These are phyloP conservation scores for Dicerorhinus sumatrensis DNA, from an alignment of 2,113 vertebrate species.

Conservation along the genomic window DNA sequence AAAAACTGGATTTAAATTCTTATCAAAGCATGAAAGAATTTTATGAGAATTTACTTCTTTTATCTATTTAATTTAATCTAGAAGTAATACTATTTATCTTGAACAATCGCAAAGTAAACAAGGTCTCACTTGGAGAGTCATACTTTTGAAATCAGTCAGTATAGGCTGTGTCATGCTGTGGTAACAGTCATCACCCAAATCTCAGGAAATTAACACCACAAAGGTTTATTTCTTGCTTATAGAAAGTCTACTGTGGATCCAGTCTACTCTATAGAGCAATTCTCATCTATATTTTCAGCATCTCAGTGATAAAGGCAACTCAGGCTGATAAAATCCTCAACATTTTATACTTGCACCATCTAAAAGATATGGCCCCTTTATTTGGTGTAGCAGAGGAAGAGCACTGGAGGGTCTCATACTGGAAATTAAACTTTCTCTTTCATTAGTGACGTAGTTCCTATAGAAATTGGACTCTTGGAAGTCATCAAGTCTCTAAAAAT, in stretches of 20 bases:
- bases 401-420: neutral
- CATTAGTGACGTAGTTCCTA: neutral
- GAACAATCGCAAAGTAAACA: neutral
- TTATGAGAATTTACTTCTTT: neutral
- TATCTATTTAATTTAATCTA: neutral
- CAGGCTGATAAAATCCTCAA: neutral
- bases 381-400: neutral
- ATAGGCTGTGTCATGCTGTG: accelerated
- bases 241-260: neutral
- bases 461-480: neutral
- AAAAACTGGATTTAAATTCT: neutral
- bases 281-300: neutral
- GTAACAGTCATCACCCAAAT: neutral
- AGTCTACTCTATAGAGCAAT: neutral
- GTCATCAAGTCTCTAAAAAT: neutral
- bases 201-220: neutral
- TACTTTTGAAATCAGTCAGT: neutral
- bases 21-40: neutral
- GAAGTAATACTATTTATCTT: neutral
- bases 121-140: neutral
- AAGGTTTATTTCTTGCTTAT: neutral
- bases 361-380: neutral
- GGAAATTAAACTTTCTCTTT: neutral
- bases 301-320: neutral
- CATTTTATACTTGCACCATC: neutral